Base-by-base conservation (phyloP, 2,113 vertebrate genomes). In the Vulpes lagopus region DNA sequence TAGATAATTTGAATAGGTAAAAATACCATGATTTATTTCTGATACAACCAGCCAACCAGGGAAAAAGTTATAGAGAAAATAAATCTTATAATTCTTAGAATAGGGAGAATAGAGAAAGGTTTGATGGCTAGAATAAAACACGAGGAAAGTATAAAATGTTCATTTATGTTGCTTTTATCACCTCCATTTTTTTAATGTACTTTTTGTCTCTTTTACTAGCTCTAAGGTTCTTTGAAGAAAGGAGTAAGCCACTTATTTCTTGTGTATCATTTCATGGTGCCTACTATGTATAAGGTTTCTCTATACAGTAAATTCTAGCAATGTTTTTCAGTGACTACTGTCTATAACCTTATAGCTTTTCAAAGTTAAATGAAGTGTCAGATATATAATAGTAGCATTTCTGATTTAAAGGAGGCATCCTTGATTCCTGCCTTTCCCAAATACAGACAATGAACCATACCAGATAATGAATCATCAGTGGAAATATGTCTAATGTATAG, bases 81-180 rank as follows among this genome's bases (percentile, higher is more conserved):
- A 53, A 80, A 76, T 96, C 32, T 93, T 96, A 79, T 1, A 83
- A 74, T 88, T 96, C 25, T 84, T 96, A 92, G 49, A 91, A 95
- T 89, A 22, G n/a, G 49, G n/a, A 91, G 91, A 76, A 35, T 67
- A 85, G 23, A 97, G 74, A 96, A 89, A 87, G 96, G 8, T 53
- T 80, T 83, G 22, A 22, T 88, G 55, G 53, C 78, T 95, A 38
- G 43, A 83, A 27, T 95, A 71, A 84, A 49, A 81, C 62, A 5
- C 86, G 25, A 88, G 11, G 55, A 88, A 94, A 93, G 9, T 74
- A 55, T n/a, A 79, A 93, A 64, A 5, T 73, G 51, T 2, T 95
- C 62, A 80, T 27, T 89, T 87, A 51, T 8, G 3, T 64, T 94
- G n/a, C 30, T 79, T 97, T 71, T 71, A 32, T 94, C 27, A 79